phyloP scores from a whole-genome alignment of 2,888 invertebrate genomes.

The Mythimna albipuncta region DNA sequence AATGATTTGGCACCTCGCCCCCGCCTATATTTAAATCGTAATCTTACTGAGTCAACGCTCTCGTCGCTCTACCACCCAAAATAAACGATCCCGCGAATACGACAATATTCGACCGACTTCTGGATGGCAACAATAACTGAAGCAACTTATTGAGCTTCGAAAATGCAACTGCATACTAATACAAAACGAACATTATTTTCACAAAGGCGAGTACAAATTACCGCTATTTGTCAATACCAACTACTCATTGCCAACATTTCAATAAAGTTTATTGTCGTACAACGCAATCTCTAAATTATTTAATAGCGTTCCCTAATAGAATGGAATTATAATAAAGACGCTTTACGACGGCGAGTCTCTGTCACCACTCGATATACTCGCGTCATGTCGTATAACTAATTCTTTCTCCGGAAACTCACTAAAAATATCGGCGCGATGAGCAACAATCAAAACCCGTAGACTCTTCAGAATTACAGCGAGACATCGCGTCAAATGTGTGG shows the following conservation, averaged over 20 bases:
- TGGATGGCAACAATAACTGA: slow-evolving; percentile 76
- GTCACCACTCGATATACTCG: slow-evolving; percentile 40
- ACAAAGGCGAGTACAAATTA: background rate
- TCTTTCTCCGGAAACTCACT: slow-evolving; percentile 55
- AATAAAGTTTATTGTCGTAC: slow-evolving; percentile 18
- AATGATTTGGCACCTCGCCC: slow-evolving; percentile 89
- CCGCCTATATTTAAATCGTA: slow-evolving; percentile 90
- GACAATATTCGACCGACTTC: slow-evolving; percentile 81
- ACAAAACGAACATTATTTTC: slow-evolving; percentile 6
- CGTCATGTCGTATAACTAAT: slow-evolving; percentile 31
- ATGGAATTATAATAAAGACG: slow-evolving; percentile 19
- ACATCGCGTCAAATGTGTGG: slow-evolving; percentile 56
- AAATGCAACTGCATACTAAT: slow-evolving; percentile 31
- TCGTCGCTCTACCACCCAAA: slow-evolving; percentile 83
- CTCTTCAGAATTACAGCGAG: slow-evolving; percentile 57
- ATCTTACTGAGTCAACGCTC: slow-evolving; percentile 90
- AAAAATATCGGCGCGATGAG: slow-evolving; percentile 62
- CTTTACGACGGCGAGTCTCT: slow-evolving; percentile 3
- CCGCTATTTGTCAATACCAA: slow-evolving; percentile 9
- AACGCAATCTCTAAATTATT: background rate
- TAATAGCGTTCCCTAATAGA: background rate
- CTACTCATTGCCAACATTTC: slow-evolving; percentile 3
- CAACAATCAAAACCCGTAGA: slow-evolving; percentile 63
- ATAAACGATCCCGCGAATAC: slow-evolving; percentile 84
- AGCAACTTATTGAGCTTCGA: slow-evolving; percentile 35